A percentile compares a stretch with the other conserved stretches of the same genome.
phyloP scores from a whole-genome alignment of 2,888 invertebrate species.

The Hyposoter didymator region DNA sequence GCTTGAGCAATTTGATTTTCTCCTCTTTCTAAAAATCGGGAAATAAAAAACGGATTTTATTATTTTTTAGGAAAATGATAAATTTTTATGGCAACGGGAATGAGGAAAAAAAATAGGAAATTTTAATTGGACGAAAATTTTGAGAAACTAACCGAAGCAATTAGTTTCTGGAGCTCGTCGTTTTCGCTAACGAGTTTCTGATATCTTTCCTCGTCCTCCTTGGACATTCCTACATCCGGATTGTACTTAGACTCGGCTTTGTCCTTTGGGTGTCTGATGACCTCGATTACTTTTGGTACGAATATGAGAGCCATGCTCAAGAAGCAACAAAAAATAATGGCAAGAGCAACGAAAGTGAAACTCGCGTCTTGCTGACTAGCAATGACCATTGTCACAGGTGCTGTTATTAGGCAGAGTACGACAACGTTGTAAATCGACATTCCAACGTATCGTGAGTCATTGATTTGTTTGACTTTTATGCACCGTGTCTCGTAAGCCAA shows the following conservation, averaged over 20 bases:
- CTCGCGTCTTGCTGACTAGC: slow-evolving; percentile 99
- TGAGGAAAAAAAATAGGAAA: background rate
- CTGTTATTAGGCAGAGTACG: slow-evolving; percentile 98
- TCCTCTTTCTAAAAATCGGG: slow-evolving; percentile 91
- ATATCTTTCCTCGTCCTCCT: slow-evolving; percentile 98
- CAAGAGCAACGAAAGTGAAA: slow-evolving; percentile 97
- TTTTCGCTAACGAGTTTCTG: slow-evolving; percentile 97
- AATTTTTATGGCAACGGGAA: background rate
- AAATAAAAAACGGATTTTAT: slow-evolving; percentile 9
- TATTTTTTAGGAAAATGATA: background rate
- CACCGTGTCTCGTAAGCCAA: slow-evolving; percentile 99
- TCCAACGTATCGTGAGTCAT: slow-evolving; percentile 99
- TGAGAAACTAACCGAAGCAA: slow-evolving; percentile 90
- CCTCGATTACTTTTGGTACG: slow-evolving; percentile 98
- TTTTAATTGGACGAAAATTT: too few relatives aligned
- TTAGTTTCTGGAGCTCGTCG: slow-evolving; percentile 97
- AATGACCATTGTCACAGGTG: slow-evolving; percentile 98
- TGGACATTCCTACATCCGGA: slow-evolving; percentile 92
- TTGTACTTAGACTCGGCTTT: slow-evolving; percentile 95
- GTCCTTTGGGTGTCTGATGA: slow-evolving; percentile 94
- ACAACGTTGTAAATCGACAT: slow-evolving; percentile 99
- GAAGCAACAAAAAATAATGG: slow-evolving; percentile 99
- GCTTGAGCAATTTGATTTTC: slow-evolving; percentile 92
- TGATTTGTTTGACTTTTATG: slow-evolving; percentile 98
- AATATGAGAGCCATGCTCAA: slow-evolving; percentile 99